Percentiles rank a stretch among this genome's conserved stretches.
These are phyloP conservation scores for Euplagia quadripunctaria DNA, from an alignment of 2,888 invertebrate species.

Conservation along the genomic window DNA sequence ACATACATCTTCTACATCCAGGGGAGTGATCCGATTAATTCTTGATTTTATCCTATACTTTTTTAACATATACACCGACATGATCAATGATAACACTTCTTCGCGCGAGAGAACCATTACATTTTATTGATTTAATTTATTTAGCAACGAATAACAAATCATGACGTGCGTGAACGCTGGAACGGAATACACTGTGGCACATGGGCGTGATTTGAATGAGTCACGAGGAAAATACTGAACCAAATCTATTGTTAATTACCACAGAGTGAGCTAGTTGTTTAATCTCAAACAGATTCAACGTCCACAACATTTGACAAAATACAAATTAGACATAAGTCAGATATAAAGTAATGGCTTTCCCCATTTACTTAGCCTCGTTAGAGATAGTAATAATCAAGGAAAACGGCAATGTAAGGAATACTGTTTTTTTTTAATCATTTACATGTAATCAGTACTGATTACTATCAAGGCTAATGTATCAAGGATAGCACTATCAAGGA, in stretches of 20 bases:
- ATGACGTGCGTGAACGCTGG: constrained; percentile 34
- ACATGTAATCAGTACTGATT: not conserved
- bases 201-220: constrained; percentile 59
- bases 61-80: constrained; percentile 54
- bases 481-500: not conserved
- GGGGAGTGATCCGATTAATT: constrained; percentile 67
- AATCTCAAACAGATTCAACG: constrained; percentile 65
- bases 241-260: constrained; percentile 76
- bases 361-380: constrained; percentile 61
- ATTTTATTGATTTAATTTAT: constrained; percentile 44
- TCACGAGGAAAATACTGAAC: constrained; percentile 81
- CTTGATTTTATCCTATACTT: constrained; percentile 65
- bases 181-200: constrained; percentile 49
- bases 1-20: constrained; percentile 62
- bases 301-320: constrained; percentile 55
- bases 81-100: constrained; percentile 61
- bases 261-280: constrained; percentile 67
- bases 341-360: constrained; percentile 64
- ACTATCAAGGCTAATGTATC: no score
- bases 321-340: constrained; percentile 59
- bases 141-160: constrained; percentile 32
- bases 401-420: not conserved
- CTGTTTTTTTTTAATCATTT: not conserved
- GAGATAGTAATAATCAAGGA: constrained; percentile 17
- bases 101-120: constrained; percentile 68